Percentiles rank a stretch among this genome's conserved stretches.
These are phyloP conservation scores for Trachurus trachurus DNA, from an alignment of 2,797 vertebrate species.

Conservation along the genomic window DNA sequence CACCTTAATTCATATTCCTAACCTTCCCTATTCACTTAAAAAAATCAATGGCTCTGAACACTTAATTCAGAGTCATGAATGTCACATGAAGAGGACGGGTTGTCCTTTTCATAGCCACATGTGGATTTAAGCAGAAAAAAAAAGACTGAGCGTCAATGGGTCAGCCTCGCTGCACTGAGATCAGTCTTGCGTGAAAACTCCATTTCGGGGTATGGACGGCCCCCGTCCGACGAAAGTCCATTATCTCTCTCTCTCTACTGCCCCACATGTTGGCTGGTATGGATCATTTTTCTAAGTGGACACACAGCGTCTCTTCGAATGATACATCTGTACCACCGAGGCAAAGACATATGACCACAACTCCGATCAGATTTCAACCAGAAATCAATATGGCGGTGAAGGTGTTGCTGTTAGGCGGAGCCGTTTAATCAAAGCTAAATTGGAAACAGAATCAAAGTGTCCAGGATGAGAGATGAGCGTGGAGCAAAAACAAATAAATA, in stretches of 20 bases:
- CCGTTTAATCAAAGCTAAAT: constrained; percentile 62
- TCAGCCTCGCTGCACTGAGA: constrained; percentile 31
- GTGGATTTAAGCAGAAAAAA: constrained; percentile 47
- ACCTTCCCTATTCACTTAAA: constrained; percentile 42
- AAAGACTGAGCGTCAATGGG: constrained; percentile 11
- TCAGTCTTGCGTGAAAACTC: constrained; percentile 64
- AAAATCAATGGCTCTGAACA: constrained; percentile 58
- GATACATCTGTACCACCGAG: constrained; percentile 32
- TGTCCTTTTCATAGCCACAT: constrained; percentile 33
- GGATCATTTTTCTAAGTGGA: constrained; percentile 44
- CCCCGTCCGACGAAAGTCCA: constrained; percentile 48
- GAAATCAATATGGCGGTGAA: constrained; percentile 60
- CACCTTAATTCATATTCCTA: constrained; percentile 58
- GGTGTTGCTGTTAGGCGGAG: constrained; percentile 33
- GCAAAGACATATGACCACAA: constrained; percentile 12
- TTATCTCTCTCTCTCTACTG: constrained; percentile 47
- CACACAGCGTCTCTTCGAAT: constrained; percentile 33
- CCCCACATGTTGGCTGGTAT: constrained; percentile 15
- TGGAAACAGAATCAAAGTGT: constrained; percentile 57
- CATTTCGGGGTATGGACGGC: constrained; percentile 52
- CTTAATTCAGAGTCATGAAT: constrained; percentile 61
- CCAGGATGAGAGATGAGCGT: constrained; percentile 28
- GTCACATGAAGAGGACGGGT: constrained; percentile 51
- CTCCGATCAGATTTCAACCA: constrained; percentile 58
- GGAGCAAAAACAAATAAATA: constrained; percentile 40